A percentile compares a stretch with the other conserved stretches of the same genome.
These are phyloP conservation scores for Eulimnadia texana DNA, from an alignment of 1,140 invertebrate genomes.

Conservation along the genomic window DNA sequence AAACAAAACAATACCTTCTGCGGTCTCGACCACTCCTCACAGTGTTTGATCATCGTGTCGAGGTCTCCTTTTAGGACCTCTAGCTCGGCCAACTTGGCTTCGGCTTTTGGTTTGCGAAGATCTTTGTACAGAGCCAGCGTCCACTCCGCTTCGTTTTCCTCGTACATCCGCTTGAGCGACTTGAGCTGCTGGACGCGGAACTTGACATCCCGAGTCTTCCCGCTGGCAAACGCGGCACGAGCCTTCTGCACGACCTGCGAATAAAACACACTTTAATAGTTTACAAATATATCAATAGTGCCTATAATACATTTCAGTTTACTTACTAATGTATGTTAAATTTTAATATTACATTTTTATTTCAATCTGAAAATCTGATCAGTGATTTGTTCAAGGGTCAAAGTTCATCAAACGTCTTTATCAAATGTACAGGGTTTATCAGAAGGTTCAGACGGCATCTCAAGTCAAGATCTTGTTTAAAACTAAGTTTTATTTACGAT, in stretches of 20 bases:
- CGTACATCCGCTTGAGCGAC: conserved; percentile 52
- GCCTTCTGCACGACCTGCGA: conserved; percentile 42
- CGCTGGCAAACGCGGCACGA: conserved; percentile 42
- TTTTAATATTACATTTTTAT: neutral
- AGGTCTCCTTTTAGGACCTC: conserved; percentile 20
- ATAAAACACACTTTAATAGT: too few relatives aligned
- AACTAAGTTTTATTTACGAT: neutral
- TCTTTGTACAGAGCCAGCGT: conserved; percentile 59
- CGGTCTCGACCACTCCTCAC: conserved; percentile 32
- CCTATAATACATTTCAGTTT: too few relatives aligned
- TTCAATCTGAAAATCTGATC: neutral
- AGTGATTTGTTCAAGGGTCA: too few relatives aligned
- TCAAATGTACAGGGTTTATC: too few relatives aligned
- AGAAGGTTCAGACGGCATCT: too few relatives aligned
- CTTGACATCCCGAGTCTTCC: conserved; percentile 53
- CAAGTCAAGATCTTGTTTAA: too few relatives aligned
- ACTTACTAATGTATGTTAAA: too few relatives aligned
- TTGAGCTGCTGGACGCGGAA: conserved; percentile 67
- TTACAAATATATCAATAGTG: too few relatives aligned
- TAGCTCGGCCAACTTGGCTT: conserved; percentile 21
- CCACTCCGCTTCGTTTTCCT: conserved; percentile 60
- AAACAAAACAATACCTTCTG: too few relatives aligned
- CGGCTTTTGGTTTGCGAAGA: conserved; percentile 42
- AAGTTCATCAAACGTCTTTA: too few relatives aligned
- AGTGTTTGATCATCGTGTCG: conserved; percentile 26